Evolutionary conservation across 2,888 invertebrate species (phyloP), one percentile per base, ranked within the genome.

Genomic region (Bibio marci): DNA sequence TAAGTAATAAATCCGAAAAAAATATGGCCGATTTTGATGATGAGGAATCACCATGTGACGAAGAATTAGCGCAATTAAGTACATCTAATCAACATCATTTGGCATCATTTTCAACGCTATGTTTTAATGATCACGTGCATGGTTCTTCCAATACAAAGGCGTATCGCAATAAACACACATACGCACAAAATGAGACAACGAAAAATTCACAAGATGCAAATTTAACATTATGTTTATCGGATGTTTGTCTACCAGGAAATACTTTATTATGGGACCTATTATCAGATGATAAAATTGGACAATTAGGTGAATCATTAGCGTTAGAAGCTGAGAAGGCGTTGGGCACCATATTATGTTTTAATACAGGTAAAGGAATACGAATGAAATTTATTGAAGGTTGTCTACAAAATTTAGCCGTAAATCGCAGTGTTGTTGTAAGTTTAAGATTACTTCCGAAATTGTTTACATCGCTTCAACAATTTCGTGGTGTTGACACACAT

Each of bases 301-400:
- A 82, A 55, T 63, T 92, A 4, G 86, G 90, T 1, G 92, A 92
- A 62, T 88, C 91, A 1, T 62, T 94, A 38, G 88, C 87, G 0
- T 59, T 83, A n/a, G 92, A 92, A 63, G 90, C 91, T 2, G 92
- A 94, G 58, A 92, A 92, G 52, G 86, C 87, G 2, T 65, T 94
- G 1, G 87, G 86, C 49, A 86, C 86, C 48, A 64, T 92, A 18
- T 67, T 94, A 1, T 90, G 90, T 55, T 91, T 85, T 53, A 88
- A 83, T 52, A 85, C 86, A 2, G 91, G 92, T 58, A 79, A 85
- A 47, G 71, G 82, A 44, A 85, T 92, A 46, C 70, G 88, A 40
- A 87, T 88, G 63, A 90, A 91, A 62, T 94, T 94, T 53, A 91
- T 94, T 46, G 91, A 92, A 59, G 92, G 91, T 8, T 91, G 91